phyloP scores from a whole-genome alignment of 2,888 invertebrate genomes.

The Drosophila hamatofila region DNA sequence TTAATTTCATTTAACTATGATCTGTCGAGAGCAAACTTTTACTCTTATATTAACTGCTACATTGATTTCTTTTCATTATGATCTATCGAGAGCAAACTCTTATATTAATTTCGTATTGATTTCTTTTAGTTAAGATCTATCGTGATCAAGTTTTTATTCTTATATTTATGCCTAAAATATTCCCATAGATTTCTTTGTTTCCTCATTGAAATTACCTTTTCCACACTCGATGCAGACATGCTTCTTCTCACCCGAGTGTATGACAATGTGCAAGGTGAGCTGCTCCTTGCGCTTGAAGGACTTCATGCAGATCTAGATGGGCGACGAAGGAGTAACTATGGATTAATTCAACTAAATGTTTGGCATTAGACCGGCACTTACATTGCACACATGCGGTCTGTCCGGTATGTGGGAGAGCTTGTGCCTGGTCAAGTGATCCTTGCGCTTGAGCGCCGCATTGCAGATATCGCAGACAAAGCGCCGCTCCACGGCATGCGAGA shows the following conservation, averaged over 20 bases:
- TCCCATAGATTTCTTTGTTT: slow-evolving; percentile 33
- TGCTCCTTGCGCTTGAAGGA: slow-evolving; percentile 96
- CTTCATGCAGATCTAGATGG: slow-evolving; percentile 89
- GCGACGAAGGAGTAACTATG: slow-evolving; percentile 2
- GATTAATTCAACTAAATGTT: neutral
- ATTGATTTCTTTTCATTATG: too few species aligned
- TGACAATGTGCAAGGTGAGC: slow-evolving; percentile 94
- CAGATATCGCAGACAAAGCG: slow-evolving; percentile 95
- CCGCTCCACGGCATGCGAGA: slow-evolving; percentile 94
- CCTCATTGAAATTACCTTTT: slow-evolving; percentile 87
- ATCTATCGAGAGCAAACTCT: neutral
- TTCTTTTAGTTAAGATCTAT: too few species aligned
- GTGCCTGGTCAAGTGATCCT: slow-evolving; percentile 94
- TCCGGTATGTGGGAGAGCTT: slow-evolving; percentile 96
- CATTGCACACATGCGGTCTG: slow-evolving; percentile 94
- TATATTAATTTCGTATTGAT: too few species aligned
- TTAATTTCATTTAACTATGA: too few species aligned
- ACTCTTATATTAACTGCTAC: too few species aligned
- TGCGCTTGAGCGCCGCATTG: slow-evolving; percentile 94
- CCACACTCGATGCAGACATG: slow-evolving; percentile 95
- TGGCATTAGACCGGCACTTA: slow-evolving; percentile 61
- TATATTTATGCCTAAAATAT: neutral
- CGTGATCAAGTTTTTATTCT: too few species aligned
- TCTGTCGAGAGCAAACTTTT: too few species aligned
- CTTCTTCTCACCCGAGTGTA: slow-evolving; percentile 95